Conservation (phyloP, 2,888 invertebrate genomes). For the Tanytarsus gracilentus region DNA sequence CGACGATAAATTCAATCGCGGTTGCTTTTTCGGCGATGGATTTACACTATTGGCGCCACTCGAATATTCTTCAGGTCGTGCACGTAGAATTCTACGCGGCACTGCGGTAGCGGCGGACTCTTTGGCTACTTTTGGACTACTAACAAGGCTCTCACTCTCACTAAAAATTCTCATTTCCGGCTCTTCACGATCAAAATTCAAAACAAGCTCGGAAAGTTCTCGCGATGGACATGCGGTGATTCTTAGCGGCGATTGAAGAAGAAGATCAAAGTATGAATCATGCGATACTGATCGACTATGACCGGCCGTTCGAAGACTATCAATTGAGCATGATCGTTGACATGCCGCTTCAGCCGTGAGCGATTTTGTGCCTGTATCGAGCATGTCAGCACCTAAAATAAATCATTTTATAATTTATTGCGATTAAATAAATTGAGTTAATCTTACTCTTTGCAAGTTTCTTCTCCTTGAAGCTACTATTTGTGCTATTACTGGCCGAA, state of each 20-base stretch:
- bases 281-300: constrained; percentile 72
- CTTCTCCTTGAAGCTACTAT: constrained; percentile 28
- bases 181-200: constrained; percentile 77
- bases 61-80: constrained; percentile 49
- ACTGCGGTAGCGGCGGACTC: constrained; percentile 32
- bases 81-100: constrained; percentile 46
- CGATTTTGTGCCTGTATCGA: constrained; percentile 10
- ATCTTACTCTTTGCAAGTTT: constrained; percentile 22
- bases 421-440: neutral
- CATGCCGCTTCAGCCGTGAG: constrained; percentile 39
- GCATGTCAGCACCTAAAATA: constrained; percentile 27
- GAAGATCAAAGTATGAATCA: constrained; percentile 80
- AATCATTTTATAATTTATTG: neutral
- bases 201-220: constrained; percentile 74
- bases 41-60: constrained; percentile 49
- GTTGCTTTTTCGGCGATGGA: constrained; percentile 54
- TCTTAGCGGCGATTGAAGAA: constrained; percentile 42
- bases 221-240: constrained; percentile 43
- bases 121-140: constrained; percentile 48
- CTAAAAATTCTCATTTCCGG: constrained; percentile 79
- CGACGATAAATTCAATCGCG: constrained; percentile 45
- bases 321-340: constrained; percentile 42
- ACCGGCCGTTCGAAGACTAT: constrained; percentile 42
- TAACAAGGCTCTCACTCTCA: constrained; percentile 68
- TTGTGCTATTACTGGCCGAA: constrained; percentile 16